Conservation (phyloP, 2,888 invertebrate species). For the Xanthostigma xanthostigma region DNA sequence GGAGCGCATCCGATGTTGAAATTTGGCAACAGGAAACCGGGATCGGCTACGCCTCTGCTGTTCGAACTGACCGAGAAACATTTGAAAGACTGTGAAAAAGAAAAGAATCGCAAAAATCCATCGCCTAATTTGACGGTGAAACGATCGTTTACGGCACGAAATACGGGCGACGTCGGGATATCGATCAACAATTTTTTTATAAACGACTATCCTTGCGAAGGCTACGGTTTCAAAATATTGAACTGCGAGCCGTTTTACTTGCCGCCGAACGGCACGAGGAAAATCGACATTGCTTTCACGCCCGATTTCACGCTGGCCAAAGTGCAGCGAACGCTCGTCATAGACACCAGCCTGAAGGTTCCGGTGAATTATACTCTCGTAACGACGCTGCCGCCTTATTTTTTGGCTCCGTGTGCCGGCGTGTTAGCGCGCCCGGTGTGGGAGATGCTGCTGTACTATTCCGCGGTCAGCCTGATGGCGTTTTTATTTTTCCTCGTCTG, state of each 20-base stretch:
- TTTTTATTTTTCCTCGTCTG: conserved; percentile 48
- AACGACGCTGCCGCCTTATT: conserved; percentile 42
- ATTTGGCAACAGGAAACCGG: conserved; percentile 75
- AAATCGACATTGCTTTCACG: conserved; percentile 75
- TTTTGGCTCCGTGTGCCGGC: conserved; percentile 51
- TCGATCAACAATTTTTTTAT: conserved; percentile 51
- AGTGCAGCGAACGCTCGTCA: conserved; percentile 45
- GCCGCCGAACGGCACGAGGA: conserved; percentile 53
- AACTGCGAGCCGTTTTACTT: conserved; percentile 60
- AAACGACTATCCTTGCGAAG: conserved; percentile 53
- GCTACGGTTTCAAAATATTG: conserved; percentile 63
- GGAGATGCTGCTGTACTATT: conserved; percentile 57
- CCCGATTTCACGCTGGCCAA: conserved; percentile 74
- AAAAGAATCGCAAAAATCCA: conserved; percentile 25
- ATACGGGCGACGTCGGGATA: conserved; percentile 83
- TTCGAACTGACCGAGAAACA: conserved; percentile 59
- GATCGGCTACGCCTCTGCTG: conserved; percentile 53
- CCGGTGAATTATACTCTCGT: conserved; percentile 53
- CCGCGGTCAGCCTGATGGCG: conserved; percentile 39
- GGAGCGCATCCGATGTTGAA: conserved; percentile 79
- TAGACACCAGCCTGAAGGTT: conserved; percentile 43
- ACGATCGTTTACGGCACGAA: conserved; percentile 69
- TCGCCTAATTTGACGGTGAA: conserved; percentile 57
- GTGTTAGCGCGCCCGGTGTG: conserved; percentile 58
- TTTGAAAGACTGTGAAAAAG: conserved; percentile 37